These are phyloP conservation scores for Galemys pyrenaicus DNA, from an alignment of 2,113 vertebrate species.

Conservation along the genomic window DNA sequence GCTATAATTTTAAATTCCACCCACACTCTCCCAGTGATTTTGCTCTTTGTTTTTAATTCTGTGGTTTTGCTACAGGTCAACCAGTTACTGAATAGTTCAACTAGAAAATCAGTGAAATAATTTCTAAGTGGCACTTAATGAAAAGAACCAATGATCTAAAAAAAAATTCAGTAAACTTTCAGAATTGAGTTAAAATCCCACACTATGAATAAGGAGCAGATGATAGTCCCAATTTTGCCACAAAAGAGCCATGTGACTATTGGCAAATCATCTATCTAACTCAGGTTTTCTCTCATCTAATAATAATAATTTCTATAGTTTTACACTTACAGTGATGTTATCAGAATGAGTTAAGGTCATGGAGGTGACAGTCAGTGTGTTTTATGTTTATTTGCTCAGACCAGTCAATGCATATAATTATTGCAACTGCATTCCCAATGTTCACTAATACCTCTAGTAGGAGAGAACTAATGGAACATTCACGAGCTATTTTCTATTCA, in stretches of 20 bases:
- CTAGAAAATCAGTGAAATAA: neutral
- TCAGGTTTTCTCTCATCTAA: neutral
- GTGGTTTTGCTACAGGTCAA: constrained; percentile 43
- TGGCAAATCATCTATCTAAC: neutral
- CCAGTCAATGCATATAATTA: neutral
- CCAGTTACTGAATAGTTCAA: constrained; percentile 45
- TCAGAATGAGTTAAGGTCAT: neutral
- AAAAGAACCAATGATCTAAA: neutral
- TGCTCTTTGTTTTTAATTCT: constrained; percentile 53
- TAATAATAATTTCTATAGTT: neutral
- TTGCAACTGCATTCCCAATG: neutral
- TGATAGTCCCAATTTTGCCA: neutral
- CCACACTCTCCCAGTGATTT: neutral
- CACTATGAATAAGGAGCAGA: neutral
- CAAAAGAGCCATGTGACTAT: neutral
- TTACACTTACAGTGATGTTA: neutral
- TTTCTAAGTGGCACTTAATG: constrained; percentile 36
- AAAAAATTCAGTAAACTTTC: neutral
- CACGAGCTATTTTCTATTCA: neutral
- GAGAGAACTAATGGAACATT: neutral
- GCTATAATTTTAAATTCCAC: constrained; percentile 54
- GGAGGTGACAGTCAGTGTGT: neutral
- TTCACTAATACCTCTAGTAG: neutral
- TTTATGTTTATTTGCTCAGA: neutral
- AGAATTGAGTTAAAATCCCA: neutral